phyloP scores from a whole-genome alignment of 2,888 invertebrate species.

The Ariolimax columbianus region DNA sequence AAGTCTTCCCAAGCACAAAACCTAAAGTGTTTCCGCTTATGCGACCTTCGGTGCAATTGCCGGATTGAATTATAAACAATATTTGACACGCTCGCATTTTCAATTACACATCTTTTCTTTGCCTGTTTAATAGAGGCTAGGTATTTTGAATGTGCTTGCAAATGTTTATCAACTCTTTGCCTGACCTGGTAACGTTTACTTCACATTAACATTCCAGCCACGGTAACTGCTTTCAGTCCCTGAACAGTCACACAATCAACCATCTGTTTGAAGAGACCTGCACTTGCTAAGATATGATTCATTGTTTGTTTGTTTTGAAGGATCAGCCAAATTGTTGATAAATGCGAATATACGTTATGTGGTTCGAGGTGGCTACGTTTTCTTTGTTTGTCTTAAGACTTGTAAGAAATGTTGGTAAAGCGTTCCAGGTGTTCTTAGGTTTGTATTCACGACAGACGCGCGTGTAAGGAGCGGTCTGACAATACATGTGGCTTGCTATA shows the following conservation, averaged over 20 bases:
- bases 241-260: not conserved
- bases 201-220: not conserved
- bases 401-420: not conserved
- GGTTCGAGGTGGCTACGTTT: not conserved
- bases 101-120: not conserved
- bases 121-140: not conserved
- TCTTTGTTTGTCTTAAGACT: not conserved
- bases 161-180: not conserved
- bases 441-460: not conserved
- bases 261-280: not conserved
- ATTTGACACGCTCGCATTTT: not conserved
- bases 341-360: not conserved
- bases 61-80: not conserved
- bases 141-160: not conserved
- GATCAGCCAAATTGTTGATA: not conserved
- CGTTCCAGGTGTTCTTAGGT: not conserved
- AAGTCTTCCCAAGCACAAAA: not conserved
- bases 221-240: not conserved
- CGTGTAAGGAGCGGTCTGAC: too few relatives aligned
- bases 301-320: not conserved
- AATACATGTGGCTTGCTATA: too few relatives aligned
- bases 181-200: not conserved
- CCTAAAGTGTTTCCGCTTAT: constrained; percentile 2
- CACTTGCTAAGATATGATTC: not conserved
- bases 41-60: not conserved